A percentile compares a stretch with the other conserved stretches of the same genome.
Evolutionary conservation across 1,140 invertebrate genomes (phyloP).

Genomic region (Bombyx mori): ASM3026992v2 NC_085133.1:6709501-6710000

Average conservation of each 20-base stretch:
- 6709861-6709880: conserved; percentile 88
- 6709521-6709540: conserved; percentile 2
- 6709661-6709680: too few relatives aligned
- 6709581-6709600: conserved; percentile 1
- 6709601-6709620: too few relatives aligned
- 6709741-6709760: too few relatives aligned
- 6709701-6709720: too few relatives aligned
- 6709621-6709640: too few relatives aligned
- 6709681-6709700: too few relatives aligned
- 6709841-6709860: conserved; percentile 41
- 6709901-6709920: conserved; percentile 92
- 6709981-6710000: conserved; percentile 92
- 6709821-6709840: too few relatives aligned
- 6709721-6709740: too few relatives aligned
- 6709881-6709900: conserved; percentile 86
- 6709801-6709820: background rate
- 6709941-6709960: conserved; percentile 88
- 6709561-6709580: conserved; percentile 1
- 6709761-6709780: too few relatives aligned
- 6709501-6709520: conserved; percentile 5
- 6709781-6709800: background rate
- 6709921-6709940: conserved; percentile 91
- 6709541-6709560: conserved; percentile 2
- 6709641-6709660: too few relatives aligned
- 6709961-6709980: conserved; percentile 91